Conservation (phyloP, 2,888 invertebrate genomes). For the Cantharis flavilabris region DNA sequence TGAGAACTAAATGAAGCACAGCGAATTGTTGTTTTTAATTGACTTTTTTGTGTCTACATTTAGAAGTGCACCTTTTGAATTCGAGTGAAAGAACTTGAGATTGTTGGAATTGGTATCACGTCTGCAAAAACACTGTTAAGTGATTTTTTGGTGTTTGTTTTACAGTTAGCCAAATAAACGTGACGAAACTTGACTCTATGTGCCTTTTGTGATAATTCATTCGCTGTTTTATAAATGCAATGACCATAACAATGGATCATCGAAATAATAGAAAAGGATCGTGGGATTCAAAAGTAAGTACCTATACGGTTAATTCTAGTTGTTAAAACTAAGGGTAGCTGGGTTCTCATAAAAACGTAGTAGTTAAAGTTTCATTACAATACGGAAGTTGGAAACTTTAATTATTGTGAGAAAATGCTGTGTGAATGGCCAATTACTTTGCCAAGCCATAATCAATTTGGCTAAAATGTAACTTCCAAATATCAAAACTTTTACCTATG, state of each 20-base stretch:
- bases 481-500: too few species aligned
- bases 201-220: conserved; percentile 9
- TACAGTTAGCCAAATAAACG: conserved; percentile 26
- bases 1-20: conserved; percentile 12
- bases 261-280: conserved; percentile 58
- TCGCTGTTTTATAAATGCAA: conserved; percentile 37
- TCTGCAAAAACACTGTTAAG: conserved; percentile 1
- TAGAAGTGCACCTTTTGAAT: background rate
- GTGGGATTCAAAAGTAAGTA: conserved; percentile 61
- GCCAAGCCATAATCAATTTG: background rate
- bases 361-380: background rate
- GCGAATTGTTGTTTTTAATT: background rate
- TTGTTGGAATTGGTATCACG: conserved; percentile 16
- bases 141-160: background rate
- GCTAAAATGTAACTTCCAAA: too few species aligned
- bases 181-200: conserved; percentile 23
- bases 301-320: background rate
- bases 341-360: background rate
- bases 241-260: conserved; percentile 59
- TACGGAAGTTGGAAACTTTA: background rate
- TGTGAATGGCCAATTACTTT: background rate
- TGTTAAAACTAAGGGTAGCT: background rate
- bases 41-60: background rate
- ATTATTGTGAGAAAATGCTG: background rate
- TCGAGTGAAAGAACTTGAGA: conserved; percentile 11